Evolutionary conservation across 2,888 invertebrate species (phyloP), one percentile per base, ranked within the genome.

Genomic region (Prosopocoilus inquinatus): DNA sequence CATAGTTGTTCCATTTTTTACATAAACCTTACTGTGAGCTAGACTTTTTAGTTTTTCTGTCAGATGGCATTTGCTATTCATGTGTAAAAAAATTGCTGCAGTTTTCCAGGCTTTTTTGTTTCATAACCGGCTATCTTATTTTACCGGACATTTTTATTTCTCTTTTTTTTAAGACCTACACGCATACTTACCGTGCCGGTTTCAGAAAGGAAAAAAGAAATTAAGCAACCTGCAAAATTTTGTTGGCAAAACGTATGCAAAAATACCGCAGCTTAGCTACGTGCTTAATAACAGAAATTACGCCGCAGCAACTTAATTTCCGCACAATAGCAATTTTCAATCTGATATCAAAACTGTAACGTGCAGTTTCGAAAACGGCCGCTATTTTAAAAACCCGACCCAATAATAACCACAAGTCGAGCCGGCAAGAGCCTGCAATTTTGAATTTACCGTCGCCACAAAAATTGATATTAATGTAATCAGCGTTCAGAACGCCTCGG

Each of bases 261-360:
- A 36, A 16, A 43, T 43, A 50, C 58, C 46, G 34, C 33, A 44
- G 39, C 20, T 28, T 28, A 28, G n/a, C 36, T 35, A 33, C 54
- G 39, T 38, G 41, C 47, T 32, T 73, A 75, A 75, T 75, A 74
- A 75, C 73, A 70, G 64, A 71, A 64, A 75, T 75, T 73, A 73
- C 58, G 58, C 65, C 64, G 68, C 58, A 70, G 74, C 73, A 74
- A 74, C 75, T 74, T 74, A 75, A 75, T 75, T 75, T 74, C 71
- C 70, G 69, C 72, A 73, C 75, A 76, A 76, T 75, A 74, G 75
- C 72, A 75, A 76, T 74, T 75, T 76, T 76, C 76, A 76, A 76
- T 77, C 76, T 75, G 76, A 77, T 76, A 76, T 69, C 70, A 65
- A 74, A 74, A 73, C 73, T 72, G 70, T 72, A 71, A 70, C 66